These are phyloP conservation scores for Conus ventricosus DNA, from an alignment of 1,140 invertebrate genomes.

Conservation along the genomic window DNA sequence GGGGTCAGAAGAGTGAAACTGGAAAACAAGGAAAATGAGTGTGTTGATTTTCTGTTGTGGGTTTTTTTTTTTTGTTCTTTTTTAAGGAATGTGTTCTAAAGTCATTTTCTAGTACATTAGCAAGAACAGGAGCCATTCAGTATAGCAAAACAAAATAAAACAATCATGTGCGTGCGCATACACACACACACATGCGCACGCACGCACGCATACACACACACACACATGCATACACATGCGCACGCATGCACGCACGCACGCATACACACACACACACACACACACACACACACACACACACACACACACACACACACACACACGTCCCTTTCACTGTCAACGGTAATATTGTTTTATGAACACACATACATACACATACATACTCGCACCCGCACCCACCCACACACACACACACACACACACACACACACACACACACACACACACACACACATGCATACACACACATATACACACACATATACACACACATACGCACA, in stretches of 20 bases:
- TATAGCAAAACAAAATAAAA: too few species aligned
- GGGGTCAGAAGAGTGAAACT: too few species aligned
- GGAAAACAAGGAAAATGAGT: too few species aligned
- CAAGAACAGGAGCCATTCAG: too few species aligned
- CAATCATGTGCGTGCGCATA: too few species aligned
- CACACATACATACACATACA: neutral
- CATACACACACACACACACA: neutral
- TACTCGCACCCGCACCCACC: neutral
- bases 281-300: conserved; percentile 19
- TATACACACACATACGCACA: neutral
- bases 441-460: neutral
- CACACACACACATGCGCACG: neutral
- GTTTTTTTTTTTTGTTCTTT: too few species aligned
- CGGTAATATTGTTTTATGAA: too few species aligned
- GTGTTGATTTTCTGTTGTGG: too few species aligned
- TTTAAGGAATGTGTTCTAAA: too few species aligned
- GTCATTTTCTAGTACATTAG: too few species aligned
- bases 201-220: neutral
- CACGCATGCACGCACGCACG: neutral
- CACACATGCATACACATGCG: neutral
- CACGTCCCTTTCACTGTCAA: too few species aligned
- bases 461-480: neutral
- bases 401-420: neutral
- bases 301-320: conserved; percentile 18
- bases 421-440: neutral